Conservation (phyloP, 2,113 vertebrate species). For the Amphiprion ocellaris region DNA sequence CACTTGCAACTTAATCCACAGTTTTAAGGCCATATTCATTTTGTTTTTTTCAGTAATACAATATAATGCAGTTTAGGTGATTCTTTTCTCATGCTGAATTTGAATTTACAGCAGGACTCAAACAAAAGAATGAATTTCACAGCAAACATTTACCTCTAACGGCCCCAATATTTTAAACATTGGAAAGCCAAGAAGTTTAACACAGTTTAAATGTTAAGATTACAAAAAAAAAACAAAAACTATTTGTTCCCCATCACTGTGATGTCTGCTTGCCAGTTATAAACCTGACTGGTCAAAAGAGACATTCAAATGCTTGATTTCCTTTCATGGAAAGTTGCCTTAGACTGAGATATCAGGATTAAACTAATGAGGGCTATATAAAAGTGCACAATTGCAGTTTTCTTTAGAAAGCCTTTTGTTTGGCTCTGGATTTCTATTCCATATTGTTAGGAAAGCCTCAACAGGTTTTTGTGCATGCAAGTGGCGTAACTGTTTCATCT, state of each 20-base stretch:
- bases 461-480: slow-evolving; percentile 48
- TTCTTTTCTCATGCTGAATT: background rate
- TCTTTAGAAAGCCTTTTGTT: slow-evolving; percentile 68
- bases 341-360: slow-evolving; percentile 83
- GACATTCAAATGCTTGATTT: slow-evolving; percentile 58
- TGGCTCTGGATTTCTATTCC: slow-evolving; percentile 57
- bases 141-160: slow-evolving; percentile 20
- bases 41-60: background rate
- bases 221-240: slow-evolving; percentile 1
- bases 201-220: slow-evolving; percentile 29
- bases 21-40: background rate
- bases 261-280: slow-evolving; percentile 47
- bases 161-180: slow-evolving; percentile 11
- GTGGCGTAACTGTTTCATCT: slow-evolving; percentile 33
- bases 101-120: background rate
- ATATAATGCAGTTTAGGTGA: slow-evolving; percentile 2
- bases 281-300: slow-evolving; percentile 44
- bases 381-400: slow-evolving; percentile 67
- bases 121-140: slow-evolving; percentile 15
- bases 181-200: slow-evolving; percentile 49
- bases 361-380: slow-evolving; percentile 80
- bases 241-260: slow-evolving; percentile 67
- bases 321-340: slow-evolving; percentile 78
- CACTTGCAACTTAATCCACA: background rate
- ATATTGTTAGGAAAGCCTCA: slow-evolving; percentile 44